A percentile compares a stretch with the other conserved stretches of the same genome.
phyloP scores from a whole-genome alignment of 1,140 invertebrate genomes.

The Drosophila serrata region DNA sequence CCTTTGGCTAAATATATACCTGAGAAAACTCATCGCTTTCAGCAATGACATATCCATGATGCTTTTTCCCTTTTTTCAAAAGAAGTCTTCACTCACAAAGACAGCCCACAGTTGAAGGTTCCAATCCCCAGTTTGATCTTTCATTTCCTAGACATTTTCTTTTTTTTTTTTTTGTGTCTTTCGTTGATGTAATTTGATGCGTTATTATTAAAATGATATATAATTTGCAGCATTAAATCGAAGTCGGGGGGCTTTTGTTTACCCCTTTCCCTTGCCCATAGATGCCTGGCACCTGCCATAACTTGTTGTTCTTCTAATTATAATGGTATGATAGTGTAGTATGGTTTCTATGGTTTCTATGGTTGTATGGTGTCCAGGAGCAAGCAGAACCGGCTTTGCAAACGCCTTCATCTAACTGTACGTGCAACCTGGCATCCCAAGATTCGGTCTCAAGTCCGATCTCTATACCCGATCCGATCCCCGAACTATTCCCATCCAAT shows the following conservation, averaged over 20 bases:
- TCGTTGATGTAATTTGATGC: constrained; percentile 71
- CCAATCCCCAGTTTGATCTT: constrained; percentile 43
- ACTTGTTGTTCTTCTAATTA: constrained; percentile 70
- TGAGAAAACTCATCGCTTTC: constrained; percentile 26
- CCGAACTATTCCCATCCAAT: constrained; percentile 27
- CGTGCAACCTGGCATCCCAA: constrained; percentile 32
- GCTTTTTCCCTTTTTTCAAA: constrained; percentile 25
- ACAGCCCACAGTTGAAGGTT: not conserved
- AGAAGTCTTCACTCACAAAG: constrained; percentile 11
- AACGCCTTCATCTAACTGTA: constrained; percentile 56
- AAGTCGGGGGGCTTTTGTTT: constrained; percentile 52
- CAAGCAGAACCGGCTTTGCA: constrained; percentile 58
- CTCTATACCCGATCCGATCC: constrained; percentile 18
- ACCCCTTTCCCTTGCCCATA: constrained; percentile 40
- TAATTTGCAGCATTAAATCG: constrained; percentile 70
- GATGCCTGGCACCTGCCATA: constrained; percentile 67
- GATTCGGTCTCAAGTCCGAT: not conserved
- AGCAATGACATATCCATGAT: constrained; percentile 38
- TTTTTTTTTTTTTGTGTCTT: constrained; percentile 27
- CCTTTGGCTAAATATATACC: constrained; percentile 6
- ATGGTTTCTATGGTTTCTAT: too few relatives aligned
- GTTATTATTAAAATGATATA: constrained; percentile 82
- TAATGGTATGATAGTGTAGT: constrained; percentile 40
- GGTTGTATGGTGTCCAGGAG: constrained; percentile 33
- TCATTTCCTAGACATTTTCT: constrained; percentile 27